Conservation (phyloP, 2,888 invertebrate species). For the Rhagonycha fulva region DNA sequence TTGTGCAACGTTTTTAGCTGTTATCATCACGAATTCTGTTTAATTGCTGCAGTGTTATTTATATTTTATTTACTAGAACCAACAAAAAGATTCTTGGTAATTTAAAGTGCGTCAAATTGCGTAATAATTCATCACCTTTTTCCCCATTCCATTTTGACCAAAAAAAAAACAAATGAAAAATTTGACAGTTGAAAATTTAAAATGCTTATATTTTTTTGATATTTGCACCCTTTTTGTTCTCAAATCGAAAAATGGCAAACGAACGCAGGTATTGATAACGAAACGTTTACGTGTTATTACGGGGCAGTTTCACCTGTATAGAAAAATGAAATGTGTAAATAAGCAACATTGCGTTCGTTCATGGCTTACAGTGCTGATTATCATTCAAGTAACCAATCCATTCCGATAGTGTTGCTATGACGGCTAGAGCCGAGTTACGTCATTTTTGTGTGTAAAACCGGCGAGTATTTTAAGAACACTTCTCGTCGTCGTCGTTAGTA, state of each 20-base stretch:
- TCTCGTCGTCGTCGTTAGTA: conserved; percentile 14
- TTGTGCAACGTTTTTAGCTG: neutral
- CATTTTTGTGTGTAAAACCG: conserved; percentile 11
- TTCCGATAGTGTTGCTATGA: conserved; percentile 21
- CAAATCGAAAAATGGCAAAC: neutral
- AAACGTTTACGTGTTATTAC: neutral
- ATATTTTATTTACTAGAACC: neutral
- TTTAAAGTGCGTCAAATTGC: neutral
- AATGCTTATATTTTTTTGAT: neutral
- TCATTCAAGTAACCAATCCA: conserved; percentile 1
- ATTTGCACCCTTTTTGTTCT: neutral
- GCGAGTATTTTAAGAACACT: conserved; percentile 10
- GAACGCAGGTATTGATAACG: neutral
- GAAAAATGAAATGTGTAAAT: conserved; percentile 3
- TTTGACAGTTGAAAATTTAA: neutral
- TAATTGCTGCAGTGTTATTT: neutral
- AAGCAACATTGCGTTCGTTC: neutral
- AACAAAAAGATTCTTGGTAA: neutral
- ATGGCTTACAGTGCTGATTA: conserved; percentile 14
- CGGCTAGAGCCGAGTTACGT: conserved; percentile 10
- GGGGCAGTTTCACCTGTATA: neutral
- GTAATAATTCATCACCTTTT: too few relatives aligned
- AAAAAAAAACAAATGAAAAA: neutral
- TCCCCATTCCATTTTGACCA: too few relatives aligned
- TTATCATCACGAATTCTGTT: neutral